Evolutionary conservation across 35 echinoderm and acorn worm species (phyloP), one percentile per base, ranked within the genome.

Genomic region (Apostichopus californicus): DNA sequence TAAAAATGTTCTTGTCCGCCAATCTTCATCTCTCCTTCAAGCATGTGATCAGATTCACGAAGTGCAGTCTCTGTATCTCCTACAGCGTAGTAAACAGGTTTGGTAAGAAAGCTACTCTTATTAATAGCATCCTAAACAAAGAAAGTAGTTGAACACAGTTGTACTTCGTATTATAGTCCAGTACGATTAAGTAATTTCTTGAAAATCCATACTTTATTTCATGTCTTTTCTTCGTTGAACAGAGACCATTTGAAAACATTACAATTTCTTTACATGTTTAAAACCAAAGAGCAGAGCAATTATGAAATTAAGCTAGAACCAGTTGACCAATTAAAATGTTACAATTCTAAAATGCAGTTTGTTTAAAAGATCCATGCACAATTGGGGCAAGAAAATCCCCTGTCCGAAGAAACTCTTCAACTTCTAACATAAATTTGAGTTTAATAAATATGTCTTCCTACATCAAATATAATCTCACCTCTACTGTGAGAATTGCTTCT

Each of bases 401-500:
- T 34, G 28, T 34, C 28, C 28, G 28, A 34, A 34, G 28, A 34
- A 34, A 34, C 28, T 34, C 13, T 73, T 21, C 21, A 73, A 75
- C 71, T 17, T 75, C 14, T 75, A 17, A 75, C 71, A 4, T 75
- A 17, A 75, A 75, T 17, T 75, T 75, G 21, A 17, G 10, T 12
- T 87, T 1, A 9, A 9, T 15, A 14, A 87, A 26, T 5, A 17
- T 46, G 34, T 46, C 2, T 46, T 46, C 34, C 34, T 46, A 46
- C 34, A 46, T 46, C 34, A 46, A 46, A 46, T 46, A 46, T 0
- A 34, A 73, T 68, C 66, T 86, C 25, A 96, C 97, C 91, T 98
- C 93, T 55, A 98, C 96, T 9, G 97, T 98, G 23, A 98, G 80
- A 23, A 98, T 93, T 26, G 86, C 58, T 53, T 94, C 93, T 4